A percentile compares a stretch with the other conserved stretches of the same genome.
phyloP scores from a whole-genome alignment of 2,797 vertebrate genomes.

The Pangasius mekongensis region DNA sequence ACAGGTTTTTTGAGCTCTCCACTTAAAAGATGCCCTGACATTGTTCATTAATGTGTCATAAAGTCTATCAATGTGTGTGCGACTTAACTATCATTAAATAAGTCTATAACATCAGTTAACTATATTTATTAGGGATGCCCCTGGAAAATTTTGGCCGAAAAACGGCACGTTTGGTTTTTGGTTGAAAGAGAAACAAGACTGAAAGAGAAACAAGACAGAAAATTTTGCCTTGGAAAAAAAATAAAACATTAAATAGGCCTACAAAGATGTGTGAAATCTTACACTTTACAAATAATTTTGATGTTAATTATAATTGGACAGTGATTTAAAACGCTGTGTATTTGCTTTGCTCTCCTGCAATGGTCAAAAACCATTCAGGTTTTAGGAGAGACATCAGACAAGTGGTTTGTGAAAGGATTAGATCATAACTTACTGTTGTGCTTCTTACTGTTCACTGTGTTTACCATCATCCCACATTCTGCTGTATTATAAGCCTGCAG shows the following conservation, averaged over 20 bases:
- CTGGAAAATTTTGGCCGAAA: not conserved
- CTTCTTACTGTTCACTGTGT: not conserved
- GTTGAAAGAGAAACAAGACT: not conserved
- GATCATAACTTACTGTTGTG: not conserved
- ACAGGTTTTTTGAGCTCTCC: not conserved
- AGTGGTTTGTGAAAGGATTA: not conserved
- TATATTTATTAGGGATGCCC: not conserved
- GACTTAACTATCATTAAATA: not conserved
- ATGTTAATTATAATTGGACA: not conserved
- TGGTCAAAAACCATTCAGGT: not conserved
- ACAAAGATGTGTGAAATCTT: not conserved
- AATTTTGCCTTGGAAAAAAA: not conserved
- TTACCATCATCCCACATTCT: not conserved
- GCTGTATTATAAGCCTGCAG: not conserved
- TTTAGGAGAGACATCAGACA: not conserved
- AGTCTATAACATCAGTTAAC: not conserved
- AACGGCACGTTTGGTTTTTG: not conserved
- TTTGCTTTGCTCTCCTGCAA: not conserved
- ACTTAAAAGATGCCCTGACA: not conserved
- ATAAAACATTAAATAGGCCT: not conserved
- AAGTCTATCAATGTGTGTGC: not conserved
- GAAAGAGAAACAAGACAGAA: not conserved
- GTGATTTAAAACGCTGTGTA: not conserved
- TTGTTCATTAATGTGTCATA: not conserved
- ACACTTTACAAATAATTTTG: not conserved